Evolutionary conservation across 2,797 vertebrate species (phyloP).

Genomic region (Xerus rutilus): DNA sequence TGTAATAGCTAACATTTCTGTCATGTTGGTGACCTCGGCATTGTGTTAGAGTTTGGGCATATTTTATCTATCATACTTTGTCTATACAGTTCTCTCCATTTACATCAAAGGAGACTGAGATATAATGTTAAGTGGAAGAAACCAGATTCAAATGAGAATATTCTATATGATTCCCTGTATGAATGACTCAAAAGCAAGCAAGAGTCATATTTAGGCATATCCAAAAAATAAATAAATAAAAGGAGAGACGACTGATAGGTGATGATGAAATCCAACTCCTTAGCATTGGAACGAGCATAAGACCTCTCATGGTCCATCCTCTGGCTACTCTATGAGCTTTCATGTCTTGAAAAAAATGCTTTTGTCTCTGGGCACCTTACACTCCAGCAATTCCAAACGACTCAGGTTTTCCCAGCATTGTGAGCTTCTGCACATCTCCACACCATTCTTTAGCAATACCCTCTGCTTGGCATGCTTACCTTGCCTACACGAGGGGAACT

Average conservation of each 20-base stretch:
- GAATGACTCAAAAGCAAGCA: too few species aligned
- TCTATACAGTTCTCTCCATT: neutral
- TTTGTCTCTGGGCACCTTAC: neutral
- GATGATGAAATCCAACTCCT: neutral
- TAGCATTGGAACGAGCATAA: neutral
- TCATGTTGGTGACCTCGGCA: neutral
- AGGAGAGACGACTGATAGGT: neutral
- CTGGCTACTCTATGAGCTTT: neutral
- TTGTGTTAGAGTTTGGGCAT: neutral
- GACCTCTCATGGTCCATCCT: neutral
- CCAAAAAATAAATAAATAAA: neutral
- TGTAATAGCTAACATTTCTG: neutral
- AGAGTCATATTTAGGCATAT: too few species aligned
- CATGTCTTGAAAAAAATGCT: neutral
- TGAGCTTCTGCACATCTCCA: neutral
- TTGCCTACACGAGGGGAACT: neutral
- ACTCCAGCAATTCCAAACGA: neutral
- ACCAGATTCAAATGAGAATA: too few species aligned
- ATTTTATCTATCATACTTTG: neutral
- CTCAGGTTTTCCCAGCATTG: too few species aligned
- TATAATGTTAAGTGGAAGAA: too few species aligned
- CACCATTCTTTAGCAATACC: neutral
- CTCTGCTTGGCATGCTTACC: neutral
- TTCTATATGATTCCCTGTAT: too few species aligned
- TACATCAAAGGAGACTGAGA: neutral